Conservation (phyloP, 2,797 vertebrate species). For the Neosilurus hyrtlii region DNA sequence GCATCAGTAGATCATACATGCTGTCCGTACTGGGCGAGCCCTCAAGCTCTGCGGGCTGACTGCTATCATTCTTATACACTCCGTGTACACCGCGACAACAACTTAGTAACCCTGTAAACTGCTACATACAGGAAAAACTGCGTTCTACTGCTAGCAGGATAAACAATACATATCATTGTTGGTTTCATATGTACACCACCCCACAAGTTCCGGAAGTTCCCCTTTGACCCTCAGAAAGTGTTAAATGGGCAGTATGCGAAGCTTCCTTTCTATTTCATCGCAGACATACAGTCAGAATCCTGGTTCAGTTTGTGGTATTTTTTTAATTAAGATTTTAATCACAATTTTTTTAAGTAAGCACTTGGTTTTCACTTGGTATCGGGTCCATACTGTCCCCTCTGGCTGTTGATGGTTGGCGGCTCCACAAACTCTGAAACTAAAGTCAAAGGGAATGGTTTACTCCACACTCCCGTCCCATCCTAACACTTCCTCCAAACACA, state of each 20-base stretch:
- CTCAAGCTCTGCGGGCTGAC: constrained; percentile 65
- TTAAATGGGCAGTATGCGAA: not conserved
- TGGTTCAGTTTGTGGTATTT: not conserved
- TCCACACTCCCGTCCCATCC: too few species aligned
- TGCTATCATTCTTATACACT: constrained; percentile 36
- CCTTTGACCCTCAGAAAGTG: not conserved
- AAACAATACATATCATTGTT: not conserved
- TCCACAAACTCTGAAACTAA: not conserved
- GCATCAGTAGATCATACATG: constrained; percentile 88
- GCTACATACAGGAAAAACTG: too few species aligned
- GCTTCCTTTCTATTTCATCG: not conserved
- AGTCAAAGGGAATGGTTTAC: not conserved
- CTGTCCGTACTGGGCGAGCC: constrained; percentile 81
- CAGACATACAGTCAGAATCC: not conserved
- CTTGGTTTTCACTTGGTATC: not conserved
- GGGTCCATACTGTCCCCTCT: not conserved
- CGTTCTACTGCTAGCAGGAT: not conserved
- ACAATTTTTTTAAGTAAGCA: too few species aligned
- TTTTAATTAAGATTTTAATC: too few species aligned
- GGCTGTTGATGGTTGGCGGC: not conserved
- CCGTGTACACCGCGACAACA: not conserved
- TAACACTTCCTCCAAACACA: too few species aligned
- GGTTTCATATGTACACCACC: not conserved
- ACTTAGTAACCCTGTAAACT: not conserved
- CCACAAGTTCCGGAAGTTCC: not conserved